Base-by-base conservation (phyloP, 92 coral and sea anemone genomes). In the Galaxea fascicularis region DNA sequence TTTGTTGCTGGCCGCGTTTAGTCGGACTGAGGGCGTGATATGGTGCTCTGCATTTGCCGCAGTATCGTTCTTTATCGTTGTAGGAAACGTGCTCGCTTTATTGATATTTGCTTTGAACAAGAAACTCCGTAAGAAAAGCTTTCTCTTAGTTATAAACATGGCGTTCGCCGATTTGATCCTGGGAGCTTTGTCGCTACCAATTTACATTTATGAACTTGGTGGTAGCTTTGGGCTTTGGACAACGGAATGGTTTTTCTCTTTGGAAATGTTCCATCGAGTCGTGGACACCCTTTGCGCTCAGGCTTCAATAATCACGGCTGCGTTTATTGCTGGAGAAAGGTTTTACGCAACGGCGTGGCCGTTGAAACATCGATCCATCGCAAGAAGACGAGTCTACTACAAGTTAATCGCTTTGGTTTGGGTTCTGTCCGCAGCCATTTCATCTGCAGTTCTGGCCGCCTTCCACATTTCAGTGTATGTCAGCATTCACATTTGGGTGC, bases 251-350 rank as follows among this genome's bases (percentile, higher is more conserved):
- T 15, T n/a, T 57, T 71, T 18, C 56, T 69, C 70, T 39, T 69
- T 71, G 57, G 69, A 71, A 12, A 18, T 82, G 56, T 54, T 82
- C 0, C 58, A 69, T 71, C 49, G 56, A 7, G 29, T 58, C 24
- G 78, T 82, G 8, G 86, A 82, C 25, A 82, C 86, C 17, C 41
- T 82, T 24, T 82, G 77, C 35, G 77, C 86, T 26, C 86, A 71
- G 44, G 24, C 86, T 4, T 82, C 86, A 59, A 70, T 82, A 54
- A 69, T 82, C 12, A 69, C 86, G n/a, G 86, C 78, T 11, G 70
- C 86, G n/a, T 82, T 82, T 27, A 82, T 82, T n/a, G 68, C 86
- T 25, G 45, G 35, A 44, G 86, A 82, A 39, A 82, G 86, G 78
- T 71, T 82, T 15, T 82, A 21, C 20, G 68, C 86, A 3, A 71